Base-by-base conservation (phyloP, 2,888 invertebrate species). In the Sinotaia quadrata region DNA sequence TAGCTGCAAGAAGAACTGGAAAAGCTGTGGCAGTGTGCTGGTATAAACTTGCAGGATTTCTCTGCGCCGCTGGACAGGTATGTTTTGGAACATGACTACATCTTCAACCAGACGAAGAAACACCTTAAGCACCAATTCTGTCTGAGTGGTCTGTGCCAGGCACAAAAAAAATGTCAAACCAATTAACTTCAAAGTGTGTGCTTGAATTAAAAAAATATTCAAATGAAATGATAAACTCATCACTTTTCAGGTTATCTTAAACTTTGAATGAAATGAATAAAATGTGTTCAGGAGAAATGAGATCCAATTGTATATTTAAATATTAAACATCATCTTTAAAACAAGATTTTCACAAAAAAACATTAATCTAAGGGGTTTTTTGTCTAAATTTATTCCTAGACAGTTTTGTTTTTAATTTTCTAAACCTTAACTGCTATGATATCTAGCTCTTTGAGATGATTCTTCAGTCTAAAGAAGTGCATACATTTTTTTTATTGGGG, bases 61-160 rank as follows among this genome's bases (percentile, higher is more conserved):
- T 85, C 95, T 94, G 54, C 96, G 91, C 54, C 97, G 91, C 85
- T 95, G 95, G 87, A 94, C 93, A 54, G 95, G 95, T 87, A 86
- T 75, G 84, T 93, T 93, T 91, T 96, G 96, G 78, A 97, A 90
- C 10, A 94, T 91, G 10, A 96, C 95, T 47, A 97, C 95, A 90
- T 97, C 97, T 89, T 98, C 97, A 4, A 95, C 95, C 21, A 98
- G 91, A 63, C 97, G 91, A 68, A 97, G 89, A 84, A 97, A 94
- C 15, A 97, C 93, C 79, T 95, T 91, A 65, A 97, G 89, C 4
- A 97, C 96, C 66, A 97, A 91, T 88, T 97, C 96, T 15, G 95
- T 95, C 86, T 96, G 96, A 60, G 92, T 91, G 57, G 81, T 81
- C 88, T 88, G 75, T 24, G 78, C 71, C 12, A 37, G 8, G 15